Conservation (phyloP, 2,113 vertebrate species). For the Tenebrosternarchus preto region DNA sequence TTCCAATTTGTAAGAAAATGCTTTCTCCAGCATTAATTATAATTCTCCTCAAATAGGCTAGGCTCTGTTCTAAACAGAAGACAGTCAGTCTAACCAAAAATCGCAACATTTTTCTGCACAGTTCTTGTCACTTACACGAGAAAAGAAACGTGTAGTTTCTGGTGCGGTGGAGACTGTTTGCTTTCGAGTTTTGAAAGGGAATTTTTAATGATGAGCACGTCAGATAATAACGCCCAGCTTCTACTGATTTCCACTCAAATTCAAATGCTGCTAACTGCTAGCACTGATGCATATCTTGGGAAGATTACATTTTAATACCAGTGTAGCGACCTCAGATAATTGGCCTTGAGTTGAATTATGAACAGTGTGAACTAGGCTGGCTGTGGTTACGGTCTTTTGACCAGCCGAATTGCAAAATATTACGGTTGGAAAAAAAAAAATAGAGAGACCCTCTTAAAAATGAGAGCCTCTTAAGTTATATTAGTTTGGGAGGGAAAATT, state of each 20-base stretch:
- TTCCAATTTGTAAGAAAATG: constrained; percentile 2
- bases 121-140: background rate
- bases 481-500: background rate
- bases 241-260: background rate
- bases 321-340: background rate
- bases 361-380: background rate
- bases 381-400: background rate
- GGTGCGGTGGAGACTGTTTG: background rate
- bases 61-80: background rate
- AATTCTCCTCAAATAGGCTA: constrained; percentile 6
- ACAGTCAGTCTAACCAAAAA: background rate
- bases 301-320: background rate
- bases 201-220: background rate
- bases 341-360: background rate
- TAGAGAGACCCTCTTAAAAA: background rate
- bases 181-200: background rate
- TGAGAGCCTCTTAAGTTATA: background rate
- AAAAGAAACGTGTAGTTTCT: background rate
- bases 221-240: background rate
- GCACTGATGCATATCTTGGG: background rate
- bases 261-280: background rate
- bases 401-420: background rate
- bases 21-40: constrained; percentile 18
- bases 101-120: background rate
- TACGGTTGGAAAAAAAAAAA: too few relatives aligned